Conservation (phyloP, 53 echinoderm and acorn worm genomes). For the Echinarachnius parma region DNA sequence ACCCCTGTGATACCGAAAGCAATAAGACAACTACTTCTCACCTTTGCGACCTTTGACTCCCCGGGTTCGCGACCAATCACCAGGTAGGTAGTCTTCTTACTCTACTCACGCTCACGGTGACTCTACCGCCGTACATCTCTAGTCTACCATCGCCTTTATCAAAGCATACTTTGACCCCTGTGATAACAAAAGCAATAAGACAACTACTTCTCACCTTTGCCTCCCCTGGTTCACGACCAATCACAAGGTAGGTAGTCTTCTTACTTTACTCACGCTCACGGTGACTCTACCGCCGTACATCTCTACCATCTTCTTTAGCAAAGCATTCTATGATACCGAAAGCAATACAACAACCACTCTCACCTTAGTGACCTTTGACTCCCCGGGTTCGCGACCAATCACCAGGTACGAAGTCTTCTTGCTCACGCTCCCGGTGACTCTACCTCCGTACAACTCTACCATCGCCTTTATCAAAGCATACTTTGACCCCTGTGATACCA, state of each 20-base stretch:
- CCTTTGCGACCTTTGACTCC: constrained; percentile 69
- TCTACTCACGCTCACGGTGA: no score
- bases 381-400: constrained; percentile 76
- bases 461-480: no score
- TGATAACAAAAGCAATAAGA: no score
- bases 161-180: no score
- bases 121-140: no score
- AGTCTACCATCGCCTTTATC: no score
- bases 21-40: not conserved
- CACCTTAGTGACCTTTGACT: constrained; percentile 82
- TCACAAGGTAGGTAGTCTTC: constrained; percentile 76
- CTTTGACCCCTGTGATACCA: no score
- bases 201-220: no score
- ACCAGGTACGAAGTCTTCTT: constrained; percentile 84
- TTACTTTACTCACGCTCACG: constrained; percentile 66
- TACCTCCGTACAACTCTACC: constrained; percentile 71
- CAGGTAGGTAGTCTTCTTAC: no score
- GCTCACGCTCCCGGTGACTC: constrained; percentile 65
- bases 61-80: constrained; percentile 75
- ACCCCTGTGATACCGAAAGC: no score
- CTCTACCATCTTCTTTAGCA: constrained; percentile 68
- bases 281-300: constrained; percentile 75
- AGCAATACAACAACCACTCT: no score
- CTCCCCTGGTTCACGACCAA: constrained; percentile 80
- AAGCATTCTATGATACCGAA: constrained; percentile 84